Evolutionary conservation across 2,113 vertebrate species (phyloP).

Genomic region (Circaetus cinerascens): DNA sequence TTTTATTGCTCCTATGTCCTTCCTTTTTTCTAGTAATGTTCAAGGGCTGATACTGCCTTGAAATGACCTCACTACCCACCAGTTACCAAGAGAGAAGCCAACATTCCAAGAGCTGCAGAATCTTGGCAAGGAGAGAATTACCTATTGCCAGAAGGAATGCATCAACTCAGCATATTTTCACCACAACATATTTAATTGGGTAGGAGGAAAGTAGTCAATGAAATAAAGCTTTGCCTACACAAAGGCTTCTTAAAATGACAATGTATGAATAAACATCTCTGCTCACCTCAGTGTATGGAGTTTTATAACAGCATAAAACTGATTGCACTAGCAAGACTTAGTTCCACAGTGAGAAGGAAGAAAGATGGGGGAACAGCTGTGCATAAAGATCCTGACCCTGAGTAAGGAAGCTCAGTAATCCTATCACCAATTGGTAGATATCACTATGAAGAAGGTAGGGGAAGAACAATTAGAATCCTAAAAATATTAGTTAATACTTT

Average conservation of each 20-base stretch:
- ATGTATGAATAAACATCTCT: neutral
- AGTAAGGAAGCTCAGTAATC: neutral
- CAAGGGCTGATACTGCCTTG: neutral
- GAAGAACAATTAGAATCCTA: neutral
- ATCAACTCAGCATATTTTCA: neutral
- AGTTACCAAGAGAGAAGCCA: neutral
- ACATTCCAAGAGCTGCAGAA: neutral
- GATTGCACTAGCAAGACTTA: neutral
- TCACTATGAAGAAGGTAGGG: neutral
- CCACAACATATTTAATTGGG: neutral
- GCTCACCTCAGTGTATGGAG: neutral
- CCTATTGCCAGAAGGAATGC: conserved; percentile 22
- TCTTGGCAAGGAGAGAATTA: conserved; percentile 6
- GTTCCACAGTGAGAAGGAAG: neutral
- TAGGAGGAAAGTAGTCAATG: neutral
- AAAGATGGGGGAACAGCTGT: neutral
- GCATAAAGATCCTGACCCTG: neutral
- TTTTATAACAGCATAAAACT: neutral
- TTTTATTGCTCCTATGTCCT: neutral
- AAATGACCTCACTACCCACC: neutral
- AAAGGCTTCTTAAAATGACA: neutral
- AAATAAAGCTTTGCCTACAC: neutral
- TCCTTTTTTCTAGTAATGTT: neutral
- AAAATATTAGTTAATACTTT: neutral
- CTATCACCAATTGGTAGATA: neutral